These are phyloP conservation scores for Cephonodes hylas DNA, from an alignment of 2,888 invertebrate species.

Conservation along the genomic window DNA sequence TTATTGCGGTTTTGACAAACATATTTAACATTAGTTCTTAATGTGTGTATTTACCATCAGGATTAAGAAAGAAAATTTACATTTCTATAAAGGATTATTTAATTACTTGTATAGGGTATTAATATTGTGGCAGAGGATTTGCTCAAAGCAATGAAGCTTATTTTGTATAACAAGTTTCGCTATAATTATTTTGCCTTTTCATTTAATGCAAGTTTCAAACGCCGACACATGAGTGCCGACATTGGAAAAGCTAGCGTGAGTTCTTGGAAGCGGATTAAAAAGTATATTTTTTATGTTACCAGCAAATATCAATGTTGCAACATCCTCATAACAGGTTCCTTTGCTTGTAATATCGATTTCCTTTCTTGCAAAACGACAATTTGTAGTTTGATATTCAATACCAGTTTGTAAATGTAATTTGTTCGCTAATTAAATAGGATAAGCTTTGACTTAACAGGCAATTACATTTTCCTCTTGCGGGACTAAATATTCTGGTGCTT, in stretches of 20 bases:
- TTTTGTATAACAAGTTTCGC: not conserved
- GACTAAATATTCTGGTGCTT: not conserved
- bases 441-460: not conserved
- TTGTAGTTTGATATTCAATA: conserved; percentile 6
- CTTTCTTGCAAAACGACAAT: conserved; percentile 36
- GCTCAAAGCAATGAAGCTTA: not conserved
- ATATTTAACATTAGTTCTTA: too few relatives aligned
- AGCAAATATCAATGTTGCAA: conserved; percentile 28
- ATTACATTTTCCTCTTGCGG: not conserved
- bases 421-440: not conserved
- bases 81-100: not conserved
- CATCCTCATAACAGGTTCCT: conserved; percentile 27
- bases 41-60: too few relatives aligned
- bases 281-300: conserved; percentile 1
- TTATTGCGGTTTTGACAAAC: too few relatives aligned
- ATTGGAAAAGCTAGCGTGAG: not conserved
- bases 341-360: conserved; percentile 28
- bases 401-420: not conserved
- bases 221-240: not conserved
- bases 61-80: too few relatives aligned
- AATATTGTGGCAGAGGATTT: not conserved
- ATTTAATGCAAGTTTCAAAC: not conserved
- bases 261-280: conserved; percentile 9
- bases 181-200: not conserved
- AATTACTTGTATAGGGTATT: too few relatives aligned